Evolutionary conservation across 1,140 invertebrate genomes (phyloP).

Genomic region (Rhagoletis zephyria): DNA sequence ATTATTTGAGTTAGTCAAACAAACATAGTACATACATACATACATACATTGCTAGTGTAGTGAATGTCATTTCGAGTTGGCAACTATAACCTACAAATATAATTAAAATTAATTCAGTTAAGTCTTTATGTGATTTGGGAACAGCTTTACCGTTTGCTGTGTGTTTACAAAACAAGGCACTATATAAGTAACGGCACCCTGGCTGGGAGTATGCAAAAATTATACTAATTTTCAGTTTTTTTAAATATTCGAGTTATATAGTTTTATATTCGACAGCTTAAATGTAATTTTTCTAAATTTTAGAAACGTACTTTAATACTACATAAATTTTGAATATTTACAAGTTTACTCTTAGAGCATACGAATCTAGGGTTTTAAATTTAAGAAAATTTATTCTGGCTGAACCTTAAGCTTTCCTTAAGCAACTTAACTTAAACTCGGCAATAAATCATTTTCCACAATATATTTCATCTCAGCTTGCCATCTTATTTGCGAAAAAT

Average conservation of each 20-base stretch:
- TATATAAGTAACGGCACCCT: not conserved
- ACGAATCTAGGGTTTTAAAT: no score
- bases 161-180: constrained; percentile 40
- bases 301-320: not conserved
- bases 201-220: constrained; percentile 28
- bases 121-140: constrained; percentile 1
- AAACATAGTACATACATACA: not conserved
- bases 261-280: not conserved
- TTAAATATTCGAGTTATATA: constrained; percentile 14
- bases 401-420: no score
- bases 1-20: not conserved
- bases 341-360: not conserved
- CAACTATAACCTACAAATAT: not conserved
- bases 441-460: no score
- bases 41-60: not conserved
- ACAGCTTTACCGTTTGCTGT: not conserved
- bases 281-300: not conserved
- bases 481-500: no score
- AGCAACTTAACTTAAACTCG: no score
- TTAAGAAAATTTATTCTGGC: no score
- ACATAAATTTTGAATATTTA: not conserved
- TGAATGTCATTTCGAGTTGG: constrained; percentile 7
- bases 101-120: constrained; percentile 11
- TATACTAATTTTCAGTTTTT: not conserved
- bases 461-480: no score